Evolutionary conservation across 2,888 invertebrate genomes (phyloP).

Genomic region (Dugesia japonica): DNA sequence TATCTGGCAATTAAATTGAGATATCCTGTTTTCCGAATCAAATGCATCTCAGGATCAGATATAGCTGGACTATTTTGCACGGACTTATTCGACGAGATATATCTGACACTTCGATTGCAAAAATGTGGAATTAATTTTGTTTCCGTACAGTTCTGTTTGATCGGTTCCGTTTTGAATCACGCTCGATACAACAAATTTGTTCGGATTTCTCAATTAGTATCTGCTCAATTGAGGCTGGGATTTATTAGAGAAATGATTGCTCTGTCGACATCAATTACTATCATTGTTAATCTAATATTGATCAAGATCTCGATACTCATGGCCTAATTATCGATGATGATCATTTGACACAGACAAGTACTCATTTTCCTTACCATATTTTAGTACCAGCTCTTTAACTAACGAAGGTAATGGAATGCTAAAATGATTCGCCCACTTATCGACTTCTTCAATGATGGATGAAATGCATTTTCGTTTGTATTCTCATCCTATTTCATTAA

Average conservation of each 20-base stretch:
- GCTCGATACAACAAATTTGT: not conserved
- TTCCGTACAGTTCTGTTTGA: constrained; percentile 12
- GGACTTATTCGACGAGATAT: not conserved
- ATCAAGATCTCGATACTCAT: not conserved
- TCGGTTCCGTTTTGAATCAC: constrained; percentile 13
- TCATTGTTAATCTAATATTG: not conserved
- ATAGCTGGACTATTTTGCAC: not conserved
- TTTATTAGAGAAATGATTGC: not conserved
- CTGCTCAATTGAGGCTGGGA: not conserved
- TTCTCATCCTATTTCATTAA: too few species aligned
- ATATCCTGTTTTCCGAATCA: constrained; percentile 16
- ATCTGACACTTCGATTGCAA: not conserved
- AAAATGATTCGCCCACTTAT: not conserved
- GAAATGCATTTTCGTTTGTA: too few species aligned
- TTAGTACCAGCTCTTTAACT: not conserved
- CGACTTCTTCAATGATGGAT: too few species aligned
- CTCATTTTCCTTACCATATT: not conserved
- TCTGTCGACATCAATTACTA: constrained; percentile 16
- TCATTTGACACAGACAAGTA: not conserved
- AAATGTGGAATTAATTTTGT: not conserved
- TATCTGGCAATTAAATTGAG: constrained; percentile 16
- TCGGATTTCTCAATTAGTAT: not conserved
- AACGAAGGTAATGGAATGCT: not conserved
- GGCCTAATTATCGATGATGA: not conserved
- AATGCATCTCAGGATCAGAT: constrained; percentile 9